Base-by-base conservation (phyloP, 1,140 invertebrate genomes). In the Drosophila pandora region DNA sequence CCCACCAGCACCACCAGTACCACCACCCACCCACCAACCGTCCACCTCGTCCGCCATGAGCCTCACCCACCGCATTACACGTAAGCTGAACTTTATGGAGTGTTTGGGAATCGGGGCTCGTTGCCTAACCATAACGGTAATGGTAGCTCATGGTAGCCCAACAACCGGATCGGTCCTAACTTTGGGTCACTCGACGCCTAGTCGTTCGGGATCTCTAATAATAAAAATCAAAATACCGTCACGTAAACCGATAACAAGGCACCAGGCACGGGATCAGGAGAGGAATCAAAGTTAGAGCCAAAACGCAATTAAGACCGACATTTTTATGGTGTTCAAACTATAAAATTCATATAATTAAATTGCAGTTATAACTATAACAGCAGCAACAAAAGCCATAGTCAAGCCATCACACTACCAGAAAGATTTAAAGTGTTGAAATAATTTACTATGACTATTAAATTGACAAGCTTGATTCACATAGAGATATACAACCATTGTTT, bases 311-410 rank as follows among this genome's bases (percentile, higher is more conserved):
- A 87, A 88, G 82, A 83, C 72, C 82, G 37, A 87, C 83, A 87
- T 87, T 87, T 87, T 87, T 79, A 88, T 88, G 75, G 74, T 75
- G 82, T 76, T 88, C 83, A 88, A 87, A 88, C 83, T 88, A 82
- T 83, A 88, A 88, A 87, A 87, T 87, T 68, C 85, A 88, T 87
- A 87, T 87, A 78, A 87, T 87, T 87, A 87, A 82, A 87, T 83
- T 87, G 70, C 79, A 88, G 82, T 87, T 87, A 82, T 81, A 81
- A 76, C 72, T 47, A 58, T 69, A 72, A 47, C 57, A 79, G 50
- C 55, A 58, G 55, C 50, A 49, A 48, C 57, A 60, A 54, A 49
- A 49, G 58, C 56, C 23, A 28, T 47, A 21, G 43, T 22, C 34
- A 39, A 45, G 21, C 63, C 30, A 17, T 21, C 6, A 9, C 45